Percentiles rank a stretch among this genome's conserved stretches.
Evolutionary conservation across 1,140 invertebrate genomes (phyloP).

Genomic region (Nasonia vitripennis): DNA sequence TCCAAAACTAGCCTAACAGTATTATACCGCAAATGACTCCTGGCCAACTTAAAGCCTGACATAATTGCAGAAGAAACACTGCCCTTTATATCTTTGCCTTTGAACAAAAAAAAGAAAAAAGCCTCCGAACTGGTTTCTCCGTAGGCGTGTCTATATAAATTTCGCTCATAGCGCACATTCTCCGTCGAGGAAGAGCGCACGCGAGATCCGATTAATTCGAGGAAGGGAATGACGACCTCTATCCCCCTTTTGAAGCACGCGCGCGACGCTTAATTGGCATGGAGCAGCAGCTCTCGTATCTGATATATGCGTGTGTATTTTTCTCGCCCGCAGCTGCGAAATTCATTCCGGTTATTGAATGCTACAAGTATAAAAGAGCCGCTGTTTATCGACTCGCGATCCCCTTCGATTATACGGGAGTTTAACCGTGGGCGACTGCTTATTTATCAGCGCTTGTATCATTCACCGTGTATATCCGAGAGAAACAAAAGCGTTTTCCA

Average conservation of each 20-base stretch:
- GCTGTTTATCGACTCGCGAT: no score
- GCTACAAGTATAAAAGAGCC: no score
- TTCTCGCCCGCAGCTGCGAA: neutral
- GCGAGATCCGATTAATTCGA: conserved; percentile 27
- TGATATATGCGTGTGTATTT: neutral
- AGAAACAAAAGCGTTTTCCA: no score
- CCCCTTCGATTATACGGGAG: no score
- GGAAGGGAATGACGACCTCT: no score
- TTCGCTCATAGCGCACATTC: neutral
- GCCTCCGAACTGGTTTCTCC: conserved; percentile 23
- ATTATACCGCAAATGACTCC: no score
- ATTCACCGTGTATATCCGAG: no score
- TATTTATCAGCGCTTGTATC: no score
- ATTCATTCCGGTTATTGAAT: conserved; percentile 25
- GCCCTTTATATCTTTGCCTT: no score
- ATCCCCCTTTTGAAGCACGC: no score
- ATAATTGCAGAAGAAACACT: conserved; percentile 7
- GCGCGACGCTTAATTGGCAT: neutral
- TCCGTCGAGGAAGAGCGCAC: neutral
- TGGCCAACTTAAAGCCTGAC: conserved; percentile 15
- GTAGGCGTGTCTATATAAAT: conserved; percentile 14
- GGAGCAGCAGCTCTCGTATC: no score
- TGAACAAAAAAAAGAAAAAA: neutral
- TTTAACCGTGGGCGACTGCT: no score
- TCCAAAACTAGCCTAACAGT: neutral